Conservation (phyloP, 2,888 invertebrate genomes). For the Zonitis immaculata region DNA sequence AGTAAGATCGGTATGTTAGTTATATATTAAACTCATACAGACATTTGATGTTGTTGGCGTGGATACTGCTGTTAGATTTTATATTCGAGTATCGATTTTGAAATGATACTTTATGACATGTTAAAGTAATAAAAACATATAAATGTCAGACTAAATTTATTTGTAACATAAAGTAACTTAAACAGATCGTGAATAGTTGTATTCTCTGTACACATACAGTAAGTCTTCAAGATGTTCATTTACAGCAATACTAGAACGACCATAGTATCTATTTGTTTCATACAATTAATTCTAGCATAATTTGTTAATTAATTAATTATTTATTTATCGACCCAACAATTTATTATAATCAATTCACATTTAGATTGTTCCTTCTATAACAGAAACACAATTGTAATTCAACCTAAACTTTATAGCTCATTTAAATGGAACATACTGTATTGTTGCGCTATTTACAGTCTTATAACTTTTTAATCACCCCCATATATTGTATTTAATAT, state of each 20-base stretch:
- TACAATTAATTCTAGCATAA: constrained; percentile 10
- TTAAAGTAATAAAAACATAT: constrained; percentile 35
- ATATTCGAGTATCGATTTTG: constrained; percentile 31
- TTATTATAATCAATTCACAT: not conserved
- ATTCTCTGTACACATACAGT: constrained; percentile 25
- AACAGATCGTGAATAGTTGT: constrained; percentile 32
- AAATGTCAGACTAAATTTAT: constrained; percentile 35
- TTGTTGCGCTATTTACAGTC: not conserved
- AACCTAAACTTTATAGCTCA: too few relatives aligned
- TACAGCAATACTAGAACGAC: constrained; percentile 9
- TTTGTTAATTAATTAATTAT: constrained; percentile 16
- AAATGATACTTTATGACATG: constrained; percentile 35
- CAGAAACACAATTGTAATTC: too few relatives aligned
- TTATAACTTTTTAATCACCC: too few relatives aligned
- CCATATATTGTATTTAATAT: not conserved
- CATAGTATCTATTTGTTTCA: constrained; percentile 14
- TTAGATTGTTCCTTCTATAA: not conserved
- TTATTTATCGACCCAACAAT: constrained; percentile 6
- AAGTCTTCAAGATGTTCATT: constrained; percentile 15
- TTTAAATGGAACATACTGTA: too few relatives aligned
- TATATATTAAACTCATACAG: not conserved
- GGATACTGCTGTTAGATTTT: constrained; percentile 29
- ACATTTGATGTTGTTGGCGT: constrained; percentile 23
- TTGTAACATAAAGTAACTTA: constrained; percentile 33
- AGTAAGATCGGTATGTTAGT: not conserved